These are phyloP conservation scores for Nixonia krombeini DNA, from an alignment of 1,140 invertebrate genomes.

Conservation along the genomic window DNA sequence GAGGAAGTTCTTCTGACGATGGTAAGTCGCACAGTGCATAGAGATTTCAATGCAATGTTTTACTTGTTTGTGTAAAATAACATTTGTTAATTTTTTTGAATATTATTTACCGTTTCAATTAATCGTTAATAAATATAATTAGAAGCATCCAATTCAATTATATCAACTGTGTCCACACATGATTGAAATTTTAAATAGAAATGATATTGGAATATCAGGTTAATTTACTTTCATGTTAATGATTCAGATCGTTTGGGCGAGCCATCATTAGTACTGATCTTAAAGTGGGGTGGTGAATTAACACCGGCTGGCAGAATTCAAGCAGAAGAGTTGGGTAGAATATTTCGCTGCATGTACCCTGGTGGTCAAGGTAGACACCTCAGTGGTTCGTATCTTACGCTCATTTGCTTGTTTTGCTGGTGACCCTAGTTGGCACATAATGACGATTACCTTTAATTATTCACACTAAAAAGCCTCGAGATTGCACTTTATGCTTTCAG, in stretches of 20 bases:
- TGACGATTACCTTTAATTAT: constrained; percentile 41
- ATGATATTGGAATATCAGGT: no score
- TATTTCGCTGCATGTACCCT: constrained; percentile 99
- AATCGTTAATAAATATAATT: no score
- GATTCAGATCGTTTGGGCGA: constrained; percentile 84
- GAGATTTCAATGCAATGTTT: constrained; percentile 14
- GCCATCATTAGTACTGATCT: constrained; percentile 92
- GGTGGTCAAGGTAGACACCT: constrained; percentile 88
- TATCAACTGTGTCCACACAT: no score
- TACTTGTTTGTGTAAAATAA: no score
- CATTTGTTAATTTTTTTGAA: constrained; percentile 10
- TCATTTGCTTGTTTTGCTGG: constrained; percentile 67
- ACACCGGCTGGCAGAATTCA: constrained; percentile 98
- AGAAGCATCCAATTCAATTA: no score
- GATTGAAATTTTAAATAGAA: no score
- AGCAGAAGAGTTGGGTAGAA: constrained; percentile 96
- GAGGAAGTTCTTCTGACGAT: constrained; percentile 95
- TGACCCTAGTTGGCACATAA: constrained; percentile 41
- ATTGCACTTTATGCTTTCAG: constrained; percentile 31
- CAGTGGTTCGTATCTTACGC: constrained; percentile 76
- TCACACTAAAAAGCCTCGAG: constrained; percentile 30
- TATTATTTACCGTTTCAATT: neutral
- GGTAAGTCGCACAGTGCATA: constrained; percentile 74
- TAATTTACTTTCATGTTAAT: no score
- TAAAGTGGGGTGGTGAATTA: constrained; percentile 99